Evolutionary conservation across 2,888 invertebrate species (phyloP).

Genomic region (Stegophylla sp.): DNA sequence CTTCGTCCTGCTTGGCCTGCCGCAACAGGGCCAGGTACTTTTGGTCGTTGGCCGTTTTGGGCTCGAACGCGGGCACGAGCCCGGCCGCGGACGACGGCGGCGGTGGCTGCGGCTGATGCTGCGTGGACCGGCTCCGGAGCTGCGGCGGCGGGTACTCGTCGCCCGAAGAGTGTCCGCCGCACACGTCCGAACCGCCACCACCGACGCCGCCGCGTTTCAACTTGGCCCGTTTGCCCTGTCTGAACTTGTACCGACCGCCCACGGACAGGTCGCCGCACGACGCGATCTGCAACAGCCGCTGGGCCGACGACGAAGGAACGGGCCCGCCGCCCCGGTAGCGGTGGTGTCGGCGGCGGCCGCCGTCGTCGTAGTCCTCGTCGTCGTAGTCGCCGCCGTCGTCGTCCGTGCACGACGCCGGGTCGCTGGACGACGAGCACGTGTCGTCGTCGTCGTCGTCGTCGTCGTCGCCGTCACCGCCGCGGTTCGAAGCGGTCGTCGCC

Average conservation of each 20-base stretch:
- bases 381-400: neutral
- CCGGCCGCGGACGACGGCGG: neutral
- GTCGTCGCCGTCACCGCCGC: neutral
- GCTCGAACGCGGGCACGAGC: constrained; percentile 69
- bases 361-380: constrained; percentile 1
- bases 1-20: constrained; percentile 71
- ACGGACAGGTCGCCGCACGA: constrained; percentile 59
- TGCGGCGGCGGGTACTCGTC: neutral
- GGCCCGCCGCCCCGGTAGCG: too few relatives aligned
- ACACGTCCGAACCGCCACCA: neutral
- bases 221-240: constrained; percentile 62
- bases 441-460: neutral
- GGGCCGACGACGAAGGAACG: constrained; percentile 40
- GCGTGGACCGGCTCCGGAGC: neutral
- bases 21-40: constrained; percentile 85
- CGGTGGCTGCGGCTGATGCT: neutral
- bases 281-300: constrained; percentile 43
- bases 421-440: neutral
- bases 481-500: neutral
- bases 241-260: constrained; percentile 60
- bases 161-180: constrained; percentile 1
- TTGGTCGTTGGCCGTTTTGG: constrained; percentile 84
- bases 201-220: constrained; percentile 62
- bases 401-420: neutral
- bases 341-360: neutral